phyloP scores from a whole-genome alignment of 2,797 vertebrate species.

The Sebastes miniatus region DNA sequence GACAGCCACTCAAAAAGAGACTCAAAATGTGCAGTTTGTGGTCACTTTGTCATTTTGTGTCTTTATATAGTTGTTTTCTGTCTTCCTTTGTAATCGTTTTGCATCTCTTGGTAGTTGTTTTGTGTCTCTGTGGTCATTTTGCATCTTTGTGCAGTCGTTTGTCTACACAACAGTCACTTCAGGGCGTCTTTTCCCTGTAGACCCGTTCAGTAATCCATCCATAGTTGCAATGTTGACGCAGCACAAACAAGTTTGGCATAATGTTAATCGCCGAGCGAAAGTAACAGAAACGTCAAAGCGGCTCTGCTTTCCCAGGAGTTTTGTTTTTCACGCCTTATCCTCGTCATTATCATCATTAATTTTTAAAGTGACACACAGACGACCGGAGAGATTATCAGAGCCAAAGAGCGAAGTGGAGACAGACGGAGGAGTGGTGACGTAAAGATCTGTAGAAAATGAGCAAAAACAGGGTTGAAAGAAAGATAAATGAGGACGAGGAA shows the following conservation, averaged over 20 bases:
- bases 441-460: neutral
- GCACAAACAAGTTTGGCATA: neutral
- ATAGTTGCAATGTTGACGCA: neutral
- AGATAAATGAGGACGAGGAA: neutral
- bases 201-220: neutral
- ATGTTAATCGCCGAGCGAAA: neutral
- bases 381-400: neutral
- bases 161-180: neutral
- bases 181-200: neutral
- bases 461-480: neutral
- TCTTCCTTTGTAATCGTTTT: neutral
- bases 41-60: neutral
- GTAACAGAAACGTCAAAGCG: neutral
- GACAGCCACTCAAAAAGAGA: neutral
- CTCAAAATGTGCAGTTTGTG: neutral
- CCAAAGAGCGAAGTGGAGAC: neutral
- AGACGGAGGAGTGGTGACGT: neutral
- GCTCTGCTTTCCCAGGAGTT: conserved; percentile 4
- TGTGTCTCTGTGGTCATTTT: neutral
- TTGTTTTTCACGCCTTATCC: conserved; percentile 8
- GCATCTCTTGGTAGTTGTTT: neutral
- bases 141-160: neutral
- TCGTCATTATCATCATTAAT: neutral
- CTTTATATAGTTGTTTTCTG: no score
- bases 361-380: conserved; percentile 1